Evolutionary conservation across 2,797 vertebrate species (phyloP).

Genomic region (Eulemur albifrons): DNA sequence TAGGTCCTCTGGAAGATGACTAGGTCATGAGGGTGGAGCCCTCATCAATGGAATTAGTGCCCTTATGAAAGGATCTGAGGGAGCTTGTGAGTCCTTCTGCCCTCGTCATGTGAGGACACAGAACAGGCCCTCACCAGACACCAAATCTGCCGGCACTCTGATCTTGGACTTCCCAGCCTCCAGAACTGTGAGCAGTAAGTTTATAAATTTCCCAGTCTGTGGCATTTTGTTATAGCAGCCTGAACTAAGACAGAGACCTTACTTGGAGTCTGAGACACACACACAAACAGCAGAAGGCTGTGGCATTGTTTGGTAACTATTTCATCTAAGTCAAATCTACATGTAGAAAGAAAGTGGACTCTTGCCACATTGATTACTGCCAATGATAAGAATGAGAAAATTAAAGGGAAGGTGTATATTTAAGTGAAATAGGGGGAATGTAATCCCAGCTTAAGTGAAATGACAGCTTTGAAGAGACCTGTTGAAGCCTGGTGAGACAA

Average conservation of each 20-base stretch:
- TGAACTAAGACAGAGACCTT: neutral
- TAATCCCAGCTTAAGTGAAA: conserved; percentile 1
- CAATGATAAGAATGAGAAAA: neutral
- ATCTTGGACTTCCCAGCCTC: neutral
- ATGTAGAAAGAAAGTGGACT: neutral
- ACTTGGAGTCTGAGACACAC: neutral
- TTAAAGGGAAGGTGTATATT: neutral
- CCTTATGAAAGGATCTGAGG: neutral
- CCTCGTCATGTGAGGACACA: neutral
- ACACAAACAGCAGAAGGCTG: neutral
- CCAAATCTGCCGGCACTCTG: neutral
- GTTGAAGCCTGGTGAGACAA: neutral
- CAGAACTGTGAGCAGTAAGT: neutral
- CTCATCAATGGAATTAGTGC: neutral
- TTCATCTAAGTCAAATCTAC: neutral
- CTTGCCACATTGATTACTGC: neutral
- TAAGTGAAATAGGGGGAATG: neutral
- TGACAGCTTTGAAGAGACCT: neutral
- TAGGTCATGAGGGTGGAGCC: neutral
- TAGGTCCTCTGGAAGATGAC: neutral
- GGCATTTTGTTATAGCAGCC: neutral
- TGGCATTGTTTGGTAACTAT: neutral
- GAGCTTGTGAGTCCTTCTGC: neutral
- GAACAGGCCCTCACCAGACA: neutral
- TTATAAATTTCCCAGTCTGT: neutral